Evolutionary conservation across 2,888 invertebrate genomes (phyloP).

Genomic region (Ceraclea dissimilis): DNA sequence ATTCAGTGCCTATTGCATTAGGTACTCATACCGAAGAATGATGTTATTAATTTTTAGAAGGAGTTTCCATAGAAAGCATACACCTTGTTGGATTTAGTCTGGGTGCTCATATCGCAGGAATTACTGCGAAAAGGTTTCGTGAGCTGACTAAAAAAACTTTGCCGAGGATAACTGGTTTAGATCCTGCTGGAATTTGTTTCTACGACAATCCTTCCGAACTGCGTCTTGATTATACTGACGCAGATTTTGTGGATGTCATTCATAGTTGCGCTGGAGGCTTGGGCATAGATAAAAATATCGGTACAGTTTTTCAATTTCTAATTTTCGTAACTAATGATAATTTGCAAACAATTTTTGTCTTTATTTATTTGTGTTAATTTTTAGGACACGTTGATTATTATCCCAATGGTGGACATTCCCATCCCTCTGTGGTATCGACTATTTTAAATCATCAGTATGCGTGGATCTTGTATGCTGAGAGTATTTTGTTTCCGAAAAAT

Average conservation of each 20-base stretch:
- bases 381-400: conserved; percentile 40
- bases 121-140: conserved; percentile 18
- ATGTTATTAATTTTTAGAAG: conserved; percentile 5
- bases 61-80: conserved; percentile 13
- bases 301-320: conserved; percentile 3
- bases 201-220: conserved; percentile 15
- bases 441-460: conserved; percentile 32
- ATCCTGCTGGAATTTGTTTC: conserved; percentile 26
- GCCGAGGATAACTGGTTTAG: conserved; percentile 16
- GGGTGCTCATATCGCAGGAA: conserved; percentile 21
- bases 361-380: neutral
- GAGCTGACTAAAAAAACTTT: conserved; percentile 19
- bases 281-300: conserved; percentile 16
- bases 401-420: conserved; percentile 39
- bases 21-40: too few species aligned
- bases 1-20: too few species aligned
- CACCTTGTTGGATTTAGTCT: conserved; percentile 22
- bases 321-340: neutral
- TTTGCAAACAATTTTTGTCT: too few species aligned
- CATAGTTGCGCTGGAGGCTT: conserved; percentile 17
- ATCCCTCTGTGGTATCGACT: conserved; percentile 31
- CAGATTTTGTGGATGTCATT: conserved; percentile 23
- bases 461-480: conserved; percentile 34
- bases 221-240: conserved; percentile 15
- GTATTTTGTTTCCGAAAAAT: conserved; percentile 27